Evolutionary conservation across 1,140 invertebrate species (phyloP), one percentile per base, ranked within the genome.

Genomic region (Paraescarpia echinospica): DNA sequence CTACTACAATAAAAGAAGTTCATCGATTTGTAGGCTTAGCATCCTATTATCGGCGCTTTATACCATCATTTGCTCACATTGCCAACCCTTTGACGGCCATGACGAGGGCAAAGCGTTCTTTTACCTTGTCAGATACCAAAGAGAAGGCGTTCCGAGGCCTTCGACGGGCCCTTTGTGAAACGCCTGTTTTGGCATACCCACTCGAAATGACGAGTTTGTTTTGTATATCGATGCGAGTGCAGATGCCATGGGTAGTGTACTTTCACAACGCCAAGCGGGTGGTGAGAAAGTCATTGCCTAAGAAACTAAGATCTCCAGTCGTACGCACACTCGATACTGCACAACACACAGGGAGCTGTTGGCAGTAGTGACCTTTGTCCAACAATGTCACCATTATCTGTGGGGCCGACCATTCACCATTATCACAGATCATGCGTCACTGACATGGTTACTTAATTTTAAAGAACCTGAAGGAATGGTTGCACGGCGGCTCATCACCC

Each of bases 171-270:
- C 48, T 94, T 31, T 91, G 18, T n/a, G 89, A n/a, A 22, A 35
- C 91, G 8, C 92, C 93, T 35, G 89, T 94, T 34, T 48, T 94
- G n/a, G 34, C 90, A 48, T 94, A 94, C 91, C 95, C 31, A 94
- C 95, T 93, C 94, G 95, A 59, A 91, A 90, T 8, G 93, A 95
- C 93, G 93, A 93, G 0, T 96, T 96, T 89, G 95, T 95, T 5
- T 93, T 96, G 5, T 95, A 96, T 88, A 96, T 95, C 0, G 96
- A 97, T 94, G 96, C 96, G 34, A 95, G 94, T 89, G 94, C 95
- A 14, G 93, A 94, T 93, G 95, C 95, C n/a, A 94, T 96, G 48
- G 95, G 95, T 14, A 96, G 95, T 35, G 95, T 96, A 8, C 91
- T 96, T 33, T 94, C 94, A 27, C 96, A 96, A 94, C 93, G 94